Evolutionary conservation across 1,140 invertebrate species (phyloP), one percentile per base, ranked within the genome.

Genomic region (Drosophila nigrodunni): DNA sequence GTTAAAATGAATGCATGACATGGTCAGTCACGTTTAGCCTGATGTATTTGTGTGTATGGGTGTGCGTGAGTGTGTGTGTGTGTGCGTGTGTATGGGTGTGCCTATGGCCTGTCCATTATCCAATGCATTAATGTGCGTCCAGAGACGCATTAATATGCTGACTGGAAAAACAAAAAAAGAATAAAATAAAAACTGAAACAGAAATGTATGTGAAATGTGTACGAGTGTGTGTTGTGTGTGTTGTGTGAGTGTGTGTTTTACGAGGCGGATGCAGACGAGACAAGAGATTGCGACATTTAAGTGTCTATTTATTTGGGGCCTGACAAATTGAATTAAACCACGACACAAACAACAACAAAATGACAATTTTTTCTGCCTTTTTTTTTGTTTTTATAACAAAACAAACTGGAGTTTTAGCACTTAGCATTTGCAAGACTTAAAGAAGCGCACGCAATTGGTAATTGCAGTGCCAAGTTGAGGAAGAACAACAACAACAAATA

Each of bases 261-360:
- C 9, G 3, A 9, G 30, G 73, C 77, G 77, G 77, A 78, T 78
- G 77, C 73, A 75, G 77, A 78, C 73, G 72, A 67, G 44, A 71
- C 34, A 25, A 37, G 52, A 54, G 21, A 55, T 61, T 54, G 52
- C n/a, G 47, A 44, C 72, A 70, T 75, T 76, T 76, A 78, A 78
- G 77, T 77, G 68, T 74, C 72, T 76, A 73, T 67, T 77, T 70
- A 73, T 76, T 73, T 60, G 74, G 47, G 68, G 64, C 66, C 70
- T 88, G 83, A 88, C 83, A 87, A 87, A 87, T 87, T 87, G 80
- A 87, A 87, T 87, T 83, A 78, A 87, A 71, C 72, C 62, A 78
- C 76, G 78, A 59, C 75, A 66, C 62, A 78, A 43, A 4, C 58
- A 54, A 25, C 47, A 77, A 13, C 10, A 43, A 37, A 15, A 5